Evolutionary conservation across 2,888 invertebrate genomes (phyloP).

Genomic region (Formica aserva): DNA sequence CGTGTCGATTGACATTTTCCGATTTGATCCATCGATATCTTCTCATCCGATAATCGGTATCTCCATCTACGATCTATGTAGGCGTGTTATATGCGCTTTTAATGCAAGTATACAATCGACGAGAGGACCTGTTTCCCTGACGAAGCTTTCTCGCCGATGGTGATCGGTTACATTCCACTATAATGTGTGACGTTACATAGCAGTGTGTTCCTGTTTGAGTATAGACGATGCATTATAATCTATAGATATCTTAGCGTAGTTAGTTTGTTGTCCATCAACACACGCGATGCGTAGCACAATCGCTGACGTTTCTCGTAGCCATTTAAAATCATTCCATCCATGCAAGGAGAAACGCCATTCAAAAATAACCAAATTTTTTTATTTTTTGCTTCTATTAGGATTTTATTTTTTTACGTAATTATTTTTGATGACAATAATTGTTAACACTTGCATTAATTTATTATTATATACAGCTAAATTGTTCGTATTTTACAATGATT

Average conservation of each 20-base stretch:
- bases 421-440: neutral
- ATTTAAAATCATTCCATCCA: constrained; percentile 15
- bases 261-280: constrained; percentile 36
- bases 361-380: neutral
- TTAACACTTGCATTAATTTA: neutral
- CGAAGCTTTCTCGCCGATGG: constrained; percentile 45
- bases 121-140: constrained; percentile 2
- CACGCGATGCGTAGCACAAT: constrained; percentile 15
- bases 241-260: constrained; percentile 48
- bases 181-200: constrained; percentile 51
- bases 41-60: constrained; percentile 7
- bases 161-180: constrained; percentile 65
- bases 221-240: constrained; percentile 40
- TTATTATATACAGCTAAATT: neutral
- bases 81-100: constrained; percentile 25
- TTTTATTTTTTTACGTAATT: neutral
- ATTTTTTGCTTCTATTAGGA: neutral
- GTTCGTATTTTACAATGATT: neutral
- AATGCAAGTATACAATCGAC: constrained; percentile 33
- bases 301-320: neutral
- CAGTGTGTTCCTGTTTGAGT: constrained; percentile 50
- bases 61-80: constrained; percentile 10
- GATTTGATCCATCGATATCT: neutral
- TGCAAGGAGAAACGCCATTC: neutral
- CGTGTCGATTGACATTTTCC: neutral